Conservation (phyloP, 2,113 vertebrate species). For the Ardeotis arabs region DNA sequence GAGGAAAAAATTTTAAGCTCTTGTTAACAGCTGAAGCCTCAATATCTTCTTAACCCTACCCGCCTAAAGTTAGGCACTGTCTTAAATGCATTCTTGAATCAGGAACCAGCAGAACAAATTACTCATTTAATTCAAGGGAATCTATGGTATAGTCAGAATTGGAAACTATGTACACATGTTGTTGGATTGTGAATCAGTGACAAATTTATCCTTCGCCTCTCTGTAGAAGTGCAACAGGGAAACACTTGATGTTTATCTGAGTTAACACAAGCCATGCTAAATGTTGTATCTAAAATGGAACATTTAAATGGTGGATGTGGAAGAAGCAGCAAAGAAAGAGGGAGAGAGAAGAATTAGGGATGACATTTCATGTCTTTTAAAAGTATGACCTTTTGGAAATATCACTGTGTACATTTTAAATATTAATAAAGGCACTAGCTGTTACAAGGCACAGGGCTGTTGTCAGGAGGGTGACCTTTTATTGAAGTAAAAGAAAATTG, state of each 20-base stretch:
- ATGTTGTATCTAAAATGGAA: conserved; percentile 30
- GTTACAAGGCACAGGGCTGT: conserved; percentile 75
- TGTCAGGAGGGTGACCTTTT: conserved; percentile 81
- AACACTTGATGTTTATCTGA: conserved; percentile 15
- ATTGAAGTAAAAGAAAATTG: conserved; percentile 79
- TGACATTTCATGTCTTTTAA: conserved; percentile 85
- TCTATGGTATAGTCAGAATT: background rate
- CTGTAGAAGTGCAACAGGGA: background rate
- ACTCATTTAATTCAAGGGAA: conserved; percentile 21
- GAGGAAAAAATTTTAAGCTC: background rate
- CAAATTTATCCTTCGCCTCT: conserved; percentile 2
- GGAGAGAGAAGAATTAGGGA: conserved; percentile 64
- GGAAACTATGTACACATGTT: background rate
- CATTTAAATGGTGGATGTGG: background rate
- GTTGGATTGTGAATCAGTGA: background rate
- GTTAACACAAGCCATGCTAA: conserved; percentile 64
- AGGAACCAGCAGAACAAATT: background rate
- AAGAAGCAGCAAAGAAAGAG: background rate
- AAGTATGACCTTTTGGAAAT: conserved; percentile 92
- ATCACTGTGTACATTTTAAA: conserved; percentile 96
- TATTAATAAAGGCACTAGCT: conserved; percentile 88
- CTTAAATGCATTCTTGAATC: background rate
- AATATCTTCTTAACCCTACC: background rate
- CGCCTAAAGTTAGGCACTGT: background rate
- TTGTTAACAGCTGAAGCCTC: background rate